These are phyloP conservation scores for Danio jaintianensis DNA, from an alignment of 2,797 vertebrate species.

Conservation along the genomic window DNA sequence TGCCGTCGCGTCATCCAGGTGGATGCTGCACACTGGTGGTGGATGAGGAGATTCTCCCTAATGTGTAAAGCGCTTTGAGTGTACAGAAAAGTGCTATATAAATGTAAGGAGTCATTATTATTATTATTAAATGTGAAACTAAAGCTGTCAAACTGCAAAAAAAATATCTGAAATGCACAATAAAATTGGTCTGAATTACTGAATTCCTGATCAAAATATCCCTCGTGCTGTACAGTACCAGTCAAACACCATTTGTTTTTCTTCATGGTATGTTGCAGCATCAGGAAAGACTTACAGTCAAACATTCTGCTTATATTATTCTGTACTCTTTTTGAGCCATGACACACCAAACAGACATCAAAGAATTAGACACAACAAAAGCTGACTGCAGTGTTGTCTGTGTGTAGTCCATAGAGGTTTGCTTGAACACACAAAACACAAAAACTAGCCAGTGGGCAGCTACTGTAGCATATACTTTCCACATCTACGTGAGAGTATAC, in stretches of 20 bases:
- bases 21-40: no score
- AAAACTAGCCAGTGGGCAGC: background rate
- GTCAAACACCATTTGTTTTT: no score
- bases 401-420: background rate
- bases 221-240: no score
- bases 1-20: no score
- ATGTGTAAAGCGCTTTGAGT: no score
- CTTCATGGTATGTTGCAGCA: no score
- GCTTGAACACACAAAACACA: background rate
- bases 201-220: background rate
- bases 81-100: no score
- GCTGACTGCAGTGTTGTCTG: background rate
- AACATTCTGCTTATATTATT: background rate
- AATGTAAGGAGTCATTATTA: no score
- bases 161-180: background rate
- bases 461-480: background rate
- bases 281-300: no score
- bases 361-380: background rate
- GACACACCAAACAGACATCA: background rate
- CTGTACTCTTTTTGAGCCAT: background rate
- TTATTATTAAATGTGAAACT: background rate
- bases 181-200: background rate
- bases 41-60: no score
- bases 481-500: background rate
- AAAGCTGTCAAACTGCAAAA: background rate